Evolutionary conservation across 2,888 invertebrate genomes (phyloP).

Genomic region (Limenitis camilla): DNA sequence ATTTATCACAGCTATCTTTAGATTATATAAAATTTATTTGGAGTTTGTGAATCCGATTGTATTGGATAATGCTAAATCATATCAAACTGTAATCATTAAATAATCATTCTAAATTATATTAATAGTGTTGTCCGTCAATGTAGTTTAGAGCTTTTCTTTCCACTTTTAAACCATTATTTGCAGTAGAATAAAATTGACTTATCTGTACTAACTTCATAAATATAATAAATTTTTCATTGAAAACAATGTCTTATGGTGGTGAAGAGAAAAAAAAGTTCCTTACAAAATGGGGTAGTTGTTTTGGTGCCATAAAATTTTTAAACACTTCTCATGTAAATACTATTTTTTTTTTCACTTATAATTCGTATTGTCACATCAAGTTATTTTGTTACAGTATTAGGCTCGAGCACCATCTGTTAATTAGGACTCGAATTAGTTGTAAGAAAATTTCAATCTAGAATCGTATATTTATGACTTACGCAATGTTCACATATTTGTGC

Average conservation of each 20-base stretch:
- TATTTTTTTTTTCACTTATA: constrained; percentile 5
- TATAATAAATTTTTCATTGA: constrained; percentile 21
- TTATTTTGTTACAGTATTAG: constrained; percentile 20
- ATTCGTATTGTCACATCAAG: constrained; percentile 2
- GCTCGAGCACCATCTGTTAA: constrained; percentile 16
- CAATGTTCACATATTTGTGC: constrained; percentile 5
- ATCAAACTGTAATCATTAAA: constrained; percentile 33
- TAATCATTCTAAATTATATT: constrained; percentile 29
- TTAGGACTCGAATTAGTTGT: constrained; percentile 21
- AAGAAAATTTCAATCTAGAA: constrained; percentile 14
- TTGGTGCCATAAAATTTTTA: constrained; percentile 23
- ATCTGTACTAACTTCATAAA: constrained; percentile 24
- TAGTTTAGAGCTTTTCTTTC: constrained; percentile 29
- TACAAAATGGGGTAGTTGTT: constrained; percentile 4
- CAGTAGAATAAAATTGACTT: constrained; percentile 22
- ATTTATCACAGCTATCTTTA: constrained; percentile 9
- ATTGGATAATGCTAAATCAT: constrained; percentile 29
- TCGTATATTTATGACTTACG: constrained; percentile 3
- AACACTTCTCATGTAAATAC: constrained; percentile 16
- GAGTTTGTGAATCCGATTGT: constrained; percentile 19
- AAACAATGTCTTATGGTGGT: constrained; percentile 44
- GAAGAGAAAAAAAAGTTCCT: constrained; percentile 20
- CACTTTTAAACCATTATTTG: constrained; percentile 22
- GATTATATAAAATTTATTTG: constrained; percentile 11
- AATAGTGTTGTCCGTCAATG: constrained; percentile 26